phyloP scores from a whole-genome alignment of 1,140 invertebrate genomes.

The Orussus abietinus region DNA sequence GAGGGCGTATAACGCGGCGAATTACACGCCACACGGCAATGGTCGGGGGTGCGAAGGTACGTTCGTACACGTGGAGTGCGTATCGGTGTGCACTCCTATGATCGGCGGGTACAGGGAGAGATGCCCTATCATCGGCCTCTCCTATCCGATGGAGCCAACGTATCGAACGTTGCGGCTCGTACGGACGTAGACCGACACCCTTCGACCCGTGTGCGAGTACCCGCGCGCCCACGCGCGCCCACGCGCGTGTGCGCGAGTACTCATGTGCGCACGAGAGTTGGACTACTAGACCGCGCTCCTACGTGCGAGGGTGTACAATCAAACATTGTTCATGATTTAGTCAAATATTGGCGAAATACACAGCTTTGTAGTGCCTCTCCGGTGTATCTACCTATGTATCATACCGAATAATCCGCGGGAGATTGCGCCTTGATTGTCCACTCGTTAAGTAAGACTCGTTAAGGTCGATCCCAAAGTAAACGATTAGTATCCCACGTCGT shows the following conservation, averaged over 20 bases:
- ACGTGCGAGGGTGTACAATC: constrained; percentile 43
- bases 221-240: constrained; percentile 4
- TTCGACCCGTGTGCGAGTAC: constrained; percentile 14
- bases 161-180: too few species aligned
- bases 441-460: constrained; percentile 33
- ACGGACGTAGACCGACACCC: too few species aligned
- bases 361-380: constrained; percentile 48
- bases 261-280: constrained; percentile 11
- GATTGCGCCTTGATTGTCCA: constrained; percentile 42
- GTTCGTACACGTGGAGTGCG: too few species aligned
- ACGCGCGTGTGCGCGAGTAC: constrained; percentile 5
- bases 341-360: constrained; percentile 56
- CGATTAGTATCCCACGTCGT: too few species aligned
- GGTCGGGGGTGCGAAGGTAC: too few species aligned
- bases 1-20: too few species aligned
- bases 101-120: too few species aligned
- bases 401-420: constrained; percentile 48
- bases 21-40: too few species aligned
- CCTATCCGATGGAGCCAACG: too few species aligned
- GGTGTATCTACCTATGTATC: constrained; percentile 40
- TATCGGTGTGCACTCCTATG: too few species aligned
- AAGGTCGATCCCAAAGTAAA: too few species aligned
- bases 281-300: constrained; percentile 25
- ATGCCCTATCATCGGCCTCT: too few species aligned
- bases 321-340: constrained; percentile 56